These are phyloP conservation scores for Drosophila grimshawi DNA, from an alignment of 1,140 invertebrate species.

Conservation along the genomic window DNA sequence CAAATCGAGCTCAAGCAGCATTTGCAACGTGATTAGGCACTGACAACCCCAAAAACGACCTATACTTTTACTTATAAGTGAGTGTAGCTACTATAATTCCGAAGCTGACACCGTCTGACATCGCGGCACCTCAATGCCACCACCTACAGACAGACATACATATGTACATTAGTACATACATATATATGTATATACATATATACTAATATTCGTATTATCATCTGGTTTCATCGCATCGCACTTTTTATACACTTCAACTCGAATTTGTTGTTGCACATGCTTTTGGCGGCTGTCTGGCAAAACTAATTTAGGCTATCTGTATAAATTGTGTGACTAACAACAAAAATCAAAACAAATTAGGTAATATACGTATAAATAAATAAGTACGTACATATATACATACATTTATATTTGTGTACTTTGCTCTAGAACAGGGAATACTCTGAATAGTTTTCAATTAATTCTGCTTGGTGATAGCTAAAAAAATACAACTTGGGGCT, in stretches of 20 bases:
- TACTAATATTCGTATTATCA: constrained; percentile 20
- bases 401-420: constrained; percentile 49
- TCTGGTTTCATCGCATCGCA: constrained; percentile 29
- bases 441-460: constrained; percentile 56
- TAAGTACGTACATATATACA: neutral
- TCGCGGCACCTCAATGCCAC: constrained; percentile 26
- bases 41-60: constrained; percentile 39
- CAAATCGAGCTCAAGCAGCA: constrained; percentile 30
- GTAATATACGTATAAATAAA: constrained; percentile 48
- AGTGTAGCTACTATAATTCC: constrained; percentile 12
- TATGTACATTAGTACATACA: too few species aligned
- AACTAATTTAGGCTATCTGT: constrained; percentile 53
- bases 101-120: constrained; percentile 47
- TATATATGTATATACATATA: constrained; percentile 1
- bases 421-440: constrained; percentile 51
- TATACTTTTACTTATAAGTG: constrained; percentile 19
- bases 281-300: constrained; percentile 58
- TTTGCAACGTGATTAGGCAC: constrained; percentile 56
- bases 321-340: constrained; percentile 64
- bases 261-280: constrained; percentile 7
- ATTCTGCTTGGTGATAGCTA: constrained; percentile 27
- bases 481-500: neutral
- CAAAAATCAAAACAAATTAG: constrained; percentile 69
- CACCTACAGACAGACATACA: neutral
- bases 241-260: constrained; percentile 27